A percentile compares a stretch with the other conserved stretches of the same genome.
These are phyloP conservation scores for Altica lythri DNA, from an alignment of 2,888 invertebrate genomes.

Conservation along the genomic window DNA sequence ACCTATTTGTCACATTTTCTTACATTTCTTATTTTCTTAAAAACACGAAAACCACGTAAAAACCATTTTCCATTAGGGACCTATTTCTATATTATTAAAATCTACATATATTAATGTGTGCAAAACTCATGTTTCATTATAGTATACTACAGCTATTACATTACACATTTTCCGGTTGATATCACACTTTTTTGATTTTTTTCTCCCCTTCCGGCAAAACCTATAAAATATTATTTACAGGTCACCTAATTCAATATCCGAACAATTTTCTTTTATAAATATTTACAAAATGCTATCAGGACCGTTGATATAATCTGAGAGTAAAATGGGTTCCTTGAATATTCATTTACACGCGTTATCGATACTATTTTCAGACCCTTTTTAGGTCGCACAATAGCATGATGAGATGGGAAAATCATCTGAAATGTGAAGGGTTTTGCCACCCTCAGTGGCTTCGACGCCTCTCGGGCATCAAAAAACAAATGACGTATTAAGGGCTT, in stretches of 20 bases:
- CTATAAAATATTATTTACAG: constrained; percentile 15
- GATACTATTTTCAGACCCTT: constrained; percentile 25
- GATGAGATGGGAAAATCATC: constrained; percentile 24
- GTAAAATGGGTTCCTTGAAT: constrained; percentile 24
- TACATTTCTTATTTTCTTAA: no score
- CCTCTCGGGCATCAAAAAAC: constrained; percentile 31
- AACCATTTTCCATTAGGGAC: no score
- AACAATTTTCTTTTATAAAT: constrained; percentile 28
- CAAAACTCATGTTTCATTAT: no score
- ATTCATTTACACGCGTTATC: constrained; percentile 33
- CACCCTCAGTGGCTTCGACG: constrained; percentile 5
- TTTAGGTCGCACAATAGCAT: constrained; percentile 13
- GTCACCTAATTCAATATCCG: constrained; percentile 24
- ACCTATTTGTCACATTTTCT: no score
- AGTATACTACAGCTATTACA: background rate
- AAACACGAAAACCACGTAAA: no score
- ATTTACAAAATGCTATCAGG: constrained; percentile 25
- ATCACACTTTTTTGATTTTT: background rate
- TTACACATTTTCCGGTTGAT: background rate
- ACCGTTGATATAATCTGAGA: constrained; percentile 6
- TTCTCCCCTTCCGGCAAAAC: background rate
- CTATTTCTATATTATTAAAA: no score
- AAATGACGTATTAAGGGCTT: constrained; percentile 32
- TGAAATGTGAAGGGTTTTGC: constrained; percentile 29
- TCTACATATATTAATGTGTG: no score